Percentiles rank a stretch among this genome's conserved stretches.
phyloP scores from a whole-genome alignment of 2,797 vertebrate genomes.

The Galaxias olidus region DNA sequence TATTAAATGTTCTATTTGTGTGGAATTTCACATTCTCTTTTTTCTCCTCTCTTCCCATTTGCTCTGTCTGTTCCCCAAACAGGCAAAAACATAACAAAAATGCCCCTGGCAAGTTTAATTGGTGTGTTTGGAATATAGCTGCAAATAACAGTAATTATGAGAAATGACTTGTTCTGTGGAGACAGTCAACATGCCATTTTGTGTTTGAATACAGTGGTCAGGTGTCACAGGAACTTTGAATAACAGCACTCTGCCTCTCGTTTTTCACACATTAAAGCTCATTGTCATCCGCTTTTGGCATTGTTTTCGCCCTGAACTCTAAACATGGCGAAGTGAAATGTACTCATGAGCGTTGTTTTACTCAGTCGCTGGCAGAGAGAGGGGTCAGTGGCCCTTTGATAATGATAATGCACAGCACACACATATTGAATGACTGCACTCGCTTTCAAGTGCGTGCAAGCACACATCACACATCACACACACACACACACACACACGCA shows the following conservation, averaged over 20 bases:
- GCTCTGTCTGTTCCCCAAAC: slow-evolving; percentile 3
- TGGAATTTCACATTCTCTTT: neutral
- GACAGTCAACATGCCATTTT: slow-evolving; percentile 73
- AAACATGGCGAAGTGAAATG: slow-evolving; percentile 44
- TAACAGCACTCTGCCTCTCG: slow-evolving; percentile 61
- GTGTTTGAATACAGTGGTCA: slow-evolving; percentile 66
- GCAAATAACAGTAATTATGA: slow-evolving; percentile 82
- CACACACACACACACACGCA: slow-evolving; percentile 8
- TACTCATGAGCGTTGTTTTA: slow-evolving; percentile 49
- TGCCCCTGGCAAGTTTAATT: slow-evolving; percentile 72
- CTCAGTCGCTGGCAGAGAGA: slow-evolving; percentile 44
- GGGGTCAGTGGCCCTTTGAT: slow-evolving; percentile 60
- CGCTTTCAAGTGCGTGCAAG: slow-evolving; percentile 13
- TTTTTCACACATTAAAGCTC: slow-evolving; percentile 66
- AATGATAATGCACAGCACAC: slow-evolving; percentile 58
- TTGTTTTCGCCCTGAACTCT: slow-evolving; percentile 52
- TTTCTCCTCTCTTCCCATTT: neutral
- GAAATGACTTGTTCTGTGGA: slow-evolving; percentile 77
- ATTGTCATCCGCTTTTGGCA: slow-evolving; percentile 62
- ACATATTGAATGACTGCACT: neutral
- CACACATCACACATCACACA: slow-evolving; percentile 13
- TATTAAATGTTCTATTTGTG: neutral
- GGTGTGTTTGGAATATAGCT: slow-evolving; percentile 66
- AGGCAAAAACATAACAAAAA: slow-evolving; percentile 50
- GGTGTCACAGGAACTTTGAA: slow-evolving; percentile 60